Percentiles rank a stretch among this genome's conserved stretches.
Conservation (phyloP, 2,797 vertebrate species). For the Pitangus sulphuratus region DNA sequence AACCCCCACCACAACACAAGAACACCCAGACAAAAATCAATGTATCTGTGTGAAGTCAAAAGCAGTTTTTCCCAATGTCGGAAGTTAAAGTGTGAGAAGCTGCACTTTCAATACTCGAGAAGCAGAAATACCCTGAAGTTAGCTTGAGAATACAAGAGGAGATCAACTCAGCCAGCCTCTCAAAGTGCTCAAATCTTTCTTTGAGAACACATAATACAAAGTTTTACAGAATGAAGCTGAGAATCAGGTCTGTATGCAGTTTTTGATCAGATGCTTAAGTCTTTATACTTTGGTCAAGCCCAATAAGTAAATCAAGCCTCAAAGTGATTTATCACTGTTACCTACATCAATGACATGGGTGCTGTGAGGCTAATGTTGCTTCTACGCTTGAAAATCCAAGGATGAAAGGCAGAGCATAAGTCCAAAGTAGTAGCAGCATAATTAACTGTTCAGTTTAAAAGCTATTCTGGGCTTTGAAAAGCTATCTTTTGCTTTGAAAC, state of each 20-base stretch:
- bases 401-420: not conserved
- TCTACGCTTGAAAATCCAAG: not conserved
- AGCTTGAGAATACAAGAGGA: not conserved
- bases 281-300: not conserved
- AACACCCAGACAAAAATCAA: not conserved
- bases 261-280: not conserved
- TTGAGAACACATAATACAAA: not conserved
- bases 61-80: not conserved
- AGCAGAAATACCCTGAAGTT: not conserved
- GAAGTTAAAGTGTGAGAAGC: not conserved
- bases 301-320: not conserved
- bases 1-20: not conserved
- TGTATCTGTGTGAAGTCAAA: not conserved
- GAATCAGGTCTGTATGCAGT: not conserved
- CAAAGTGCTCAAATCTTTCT: not conserved
- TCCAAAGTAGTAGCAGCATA: not conserved
- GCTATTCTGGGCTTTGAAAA: conserved; percentile 19
- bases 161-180: not conserved
- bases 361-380: not conserved
- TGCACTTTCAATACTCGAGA: not conserved
- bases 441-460: conserved; percentile 24
- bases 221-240: not conserved
- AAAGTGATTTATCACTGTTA: conserved; percentile 28
- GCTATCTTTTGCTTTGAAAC: not conserved
- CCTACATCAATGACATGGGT: conserved; percentile 3